Evolutionary conservation across 2,888 invertebrate species (phyloP), one percentile per base, ranked within the genome.

Genomic region (Punctoribates punctum): DNA sequence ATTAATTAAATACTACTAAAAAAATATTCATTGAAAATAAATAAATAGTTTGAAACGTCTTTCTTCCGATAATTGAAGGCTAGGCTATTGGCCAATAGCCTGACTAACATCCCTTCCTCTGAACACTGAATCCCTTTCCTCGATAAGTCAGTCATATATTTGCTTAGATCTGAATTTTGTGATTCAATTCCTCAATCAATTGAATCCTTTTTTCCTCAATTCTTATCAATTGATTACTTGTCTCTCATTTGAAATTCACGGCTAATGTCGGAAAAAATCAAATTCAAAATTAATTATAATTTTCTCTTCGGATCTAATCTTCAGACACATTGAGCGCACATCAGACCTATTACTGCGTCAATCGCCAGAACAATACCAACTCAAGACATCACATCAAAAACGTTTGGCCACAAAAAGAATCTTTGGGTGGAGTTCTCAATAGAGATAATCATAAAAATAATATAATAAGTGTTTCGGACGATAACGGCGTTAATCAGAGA

Each of bases 321-420:
- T n/a, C n/a, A 54, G 54, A 54, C 20, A 54, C 54, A 8, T 54
- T 54, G n/a, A 20, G n/a, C 54, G 54, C 54, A n/a, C 54, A 54
- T 20, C 54, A 54, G 54, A 54, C 54, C 54, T 54, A 54, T 54
- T 54, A 54, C n/a, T 54, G 54, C 54, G 54, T 54, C 54, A 54
- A 54, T 54, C 54, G 54, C 20, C 15, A 17, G n/a, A n/a, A 54
- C 20, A 54, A 54, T 54, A 20, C 54, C 20, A 54, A 20, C 54
- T 54, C 54, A 54, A 54, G 54, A 54, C 9, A 54, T 54, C 20
- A 54, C 6, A 54, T 20, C 17, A 54, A 54, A 8, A 54, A 20
- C 54, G 54, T 20, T 54, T 54, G 54, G 54, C 54, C 54, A 54
- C 54, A 54, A 20, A 54, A 54, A 54, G 54, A 54, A 8, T 54